phyloP scores from a whole-genome alignment of 2,113 vertebrate species.

The Podilymbus podiceps region DNA sequence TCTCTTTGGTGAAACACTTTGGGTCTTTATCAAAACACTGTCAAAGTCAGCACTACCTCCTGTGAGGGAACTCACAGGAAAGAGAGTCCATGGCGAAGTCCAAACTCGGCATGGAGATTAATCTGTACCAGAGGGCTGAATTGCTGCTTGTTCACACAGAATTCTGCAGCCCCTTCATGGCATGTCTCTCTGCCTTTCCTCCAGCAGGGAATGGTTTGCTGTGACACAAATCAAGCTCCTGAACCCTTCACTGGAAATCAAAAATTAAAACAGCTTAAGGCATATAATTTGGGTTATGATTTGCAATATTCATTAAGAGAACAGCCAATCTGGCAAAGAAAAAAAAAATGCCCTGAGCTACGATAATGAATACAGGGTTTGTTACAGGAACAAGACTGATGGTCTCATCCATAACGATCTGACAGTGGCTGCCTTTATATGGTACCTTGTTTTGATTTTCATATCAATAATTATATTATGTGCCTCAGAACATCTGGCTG shows the following conservation, averaged over 20 bases:
- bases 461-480: slow-evolving; percentile 56
- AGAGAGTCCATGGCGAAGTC: background rate
- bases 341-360: slow-evolving; percentile 23
- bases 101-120: background rate
- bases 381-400: slow-evolving; percentile 44
- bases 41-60: background rate
- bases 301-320: slow-evolving; percentile 42
- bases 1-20: background rate
- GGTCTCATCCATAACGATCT: slow-evolving; percentile 11
- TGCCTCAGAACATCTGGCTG: slow-evolving; percentile 22
- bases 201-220: background rate
- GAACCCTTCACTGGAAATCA: slow-evolving; percentile 13
- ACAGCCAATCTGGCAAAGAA: slow-evolving; percentile 28
- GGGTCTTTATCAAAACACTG: background rate
- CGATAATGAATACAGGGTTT: slow-evolving; percentile 50
- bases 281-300: slow-evolving; percentile 11
- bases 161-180: background rate
- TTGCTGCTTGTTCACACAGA: background rate
- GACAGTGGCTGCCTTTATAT: slow-evolving; percentile 49
- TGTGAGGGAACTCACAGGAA: background rate
- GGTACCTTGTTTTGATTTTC: slow-evolving; percentile 53
- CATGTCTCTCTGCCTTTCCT: background rate
- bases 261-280: slow-evolving; percentile 25
- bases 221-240: background rate
- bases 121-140: background rate